Percentiles rank a stretch among this genome's conserved stretches.
These are phyloP conservation scores for Pangasius krempfi DNA, from an alignment of 2,797 vertebrate genomes.

Conservation along the genomic window DNA sequence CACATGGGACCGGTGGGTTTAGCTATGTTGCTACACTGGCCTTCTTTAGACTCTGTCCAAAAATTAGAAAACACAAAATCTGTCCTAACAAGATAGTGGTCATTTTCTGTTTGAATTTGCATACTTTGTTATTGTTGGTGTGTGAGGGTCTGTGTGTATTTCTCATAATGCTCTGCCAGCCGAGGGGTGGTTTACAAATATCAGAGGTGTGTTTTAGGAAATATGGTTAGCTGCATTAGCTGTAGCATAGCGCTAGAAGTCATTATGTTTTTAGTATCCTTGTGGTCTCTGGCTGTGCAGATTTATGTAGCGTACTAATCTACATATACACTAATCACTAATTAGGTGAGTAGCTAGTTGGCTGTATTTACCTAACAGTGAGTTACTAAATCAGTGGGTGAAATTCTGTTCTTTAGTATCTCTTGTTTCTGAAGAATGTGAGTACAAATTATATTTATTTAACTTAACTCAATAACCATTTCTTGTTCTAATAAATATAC, in stretches of 20 bases:
- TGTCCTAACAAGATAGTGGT: not conserved
- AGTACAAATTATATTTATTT: not conserved
- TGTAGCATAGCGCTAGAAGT: not conserved
- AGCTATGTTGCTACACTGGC: not conserved
- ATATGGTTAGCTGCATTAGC: not conserved
- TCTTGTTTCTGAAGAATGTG: not conserved
- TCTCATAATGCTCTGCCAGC: not conserved
- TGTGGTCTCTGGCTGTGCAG: not conserved
- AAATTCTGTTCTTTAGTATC: not conserved
- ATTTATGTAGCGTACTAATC: not conserved
- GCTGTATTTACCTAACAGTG: not conserved
- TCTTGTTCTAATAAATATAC: not conserved
- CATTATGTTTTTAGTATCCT: not conserved
- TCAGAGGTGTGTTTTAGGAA: not conserved
- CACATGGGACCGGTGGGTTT: conserved; percentile 85
- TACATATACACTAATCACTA: not conserved
- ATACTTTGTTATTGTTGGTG: not conserved
- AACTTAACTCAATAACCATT: not conserved
- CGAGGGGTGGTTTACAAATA: not conserved
- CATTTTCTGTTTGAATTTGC: not conserved
- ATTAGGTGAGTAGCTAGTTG: not conserved
- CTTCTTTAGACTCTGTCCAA: not conserved
- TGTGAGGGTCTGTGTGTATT: not conserved
- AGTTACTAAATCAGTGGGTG: not conserved
- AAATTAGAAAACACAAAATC: not conserved